These are phyloP conservation scores for Drosophila elegans DNA, from an alignment of 1,140 invertebrate species.

Conservation along the genomic window DNA sequence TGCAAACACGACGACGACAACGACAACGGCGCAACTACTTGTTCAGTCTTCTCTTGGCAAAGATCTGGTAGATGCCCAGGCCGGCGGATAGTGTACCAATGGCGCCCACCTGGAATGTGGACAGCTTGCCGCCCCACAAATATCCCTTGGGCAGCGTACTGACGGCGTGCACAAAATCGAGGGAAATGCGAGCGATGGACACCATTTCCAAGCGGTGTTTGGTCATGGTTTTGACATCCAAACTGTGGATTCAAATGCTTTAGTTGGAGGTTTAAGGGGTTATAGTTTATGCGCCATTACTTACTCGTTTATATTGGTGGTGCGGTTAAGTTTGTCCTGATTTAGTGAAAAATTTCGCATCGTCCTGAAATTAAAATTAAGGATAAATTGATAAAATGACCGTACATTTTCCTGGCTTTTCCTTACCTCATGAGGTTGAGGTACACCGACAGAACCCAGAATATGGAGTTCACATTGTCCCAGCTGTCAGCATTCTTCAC, in stretches of 20 bases:
- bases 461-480: constrained; percentile 89
- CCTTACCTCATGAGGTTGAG: constrained; percentile 85
- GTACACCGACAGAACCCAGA: constrained; percentile 92
- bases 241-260: constrained; percentile 39
- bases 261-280: neutral
- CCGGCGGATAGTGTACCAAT: constrained; percentile 91
- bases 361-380: constrained; percentile 58
- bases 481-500: constrained; percentile 87
- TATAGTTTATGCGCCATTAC: constrained; percentile 19
- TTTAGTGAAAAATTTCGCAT: constrained; percentile 85
- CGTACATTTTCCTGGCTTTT: neutral
- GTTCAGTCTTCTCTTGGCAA: constrained; percentile 77
- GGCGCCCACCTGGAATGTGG: constrained; percentile 90
- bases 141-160: constrained; percentile 92
- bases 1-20: constrained; percentile 1
- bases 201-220: constrained; percentile 87
- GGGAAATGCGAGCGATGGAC: constrained; percentile 87
- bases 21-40: constrained; percentile 36
- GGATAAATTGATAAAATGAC: neutral
- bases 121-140: constrained; percentile 91
- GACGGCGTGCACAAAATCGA: constrained; percentile 92
- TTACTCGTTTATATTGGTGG: constrained; percentile 59
- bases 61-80: constrained; percentile 87
- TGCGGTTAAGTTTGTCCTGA: constrained; percentile 84
- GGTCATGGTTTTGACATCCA: constrained; percentile 82